Evolutionary conservation across 2,888 invertebrate genomes (phyloP).

Genomic region (Iselma pallidipennis): DNA sequence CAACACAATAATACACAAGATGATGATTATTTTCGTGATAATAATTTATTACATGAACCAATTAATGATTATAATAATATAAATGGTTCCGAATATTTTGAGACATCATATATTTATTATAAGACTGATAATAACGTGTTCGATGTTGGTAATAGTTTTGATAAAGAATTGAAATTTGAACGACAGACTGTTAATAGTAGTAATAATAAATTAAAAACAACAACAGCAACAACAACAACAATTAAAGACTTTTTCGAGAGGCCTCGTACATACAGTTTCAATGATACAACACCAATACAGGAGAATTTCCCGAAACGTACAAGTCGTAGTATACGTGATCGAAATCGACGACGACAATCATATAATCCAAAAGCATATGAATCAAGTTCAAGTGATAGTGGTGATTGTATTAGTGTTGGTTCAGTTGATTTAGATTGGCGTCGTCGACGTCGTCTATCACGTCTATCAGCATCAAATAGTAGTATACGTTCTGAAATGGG

Average conservation of each 20-base stretch:
- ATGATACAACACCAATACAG: constrained; percentile 36
- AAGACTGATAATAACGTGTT: constrained; percentile 38
- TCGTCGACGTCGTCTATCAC: constrained; percentile 49
- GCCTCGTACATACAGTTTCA: constrained; percentile 45
- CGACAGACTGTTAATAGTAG: constrained; percentile 11
- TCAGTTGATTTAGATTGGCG: constrained; percentile 56
- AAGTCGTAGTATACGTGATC: constrained; percentile 59
- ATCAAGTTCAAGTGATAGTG: constrained; percentile 60
- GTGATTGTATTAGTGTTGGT: constrained; percentile 56
- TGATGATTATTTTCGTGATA: constrained; percentile 5
- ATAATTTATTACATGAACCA: constrained; percentile 14
- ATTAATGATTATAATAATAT: constrained; percentile 31
- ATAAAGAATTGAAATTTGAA: constrained; percentile 18
- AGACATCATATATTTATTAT: constrained; percentile 47
- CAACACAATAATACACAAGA: background rate
- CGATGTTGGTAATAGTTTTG: constrained; percentile 27
- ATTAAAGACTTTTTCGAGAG: constrained; percentile 28
- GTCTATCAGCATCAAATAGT: constrained; percentile 51
- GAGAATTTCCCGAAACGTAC: constrained; percentile 48
- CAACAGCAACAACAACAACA: constrained; percentile 5
- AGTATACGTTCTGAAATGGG: constrained; percentile 54
- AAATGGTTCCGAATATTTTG: constrained; percentile 41
- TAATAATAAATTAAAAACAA: background rate
- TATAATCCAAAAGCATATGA: constrained; percentile 63
- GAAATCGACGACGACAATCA: constrained; percentile 60